Evolutionary conservation across 2,888 invertebrate species (phyloP).

Genomic region (Lepas anatifera): DNA sequence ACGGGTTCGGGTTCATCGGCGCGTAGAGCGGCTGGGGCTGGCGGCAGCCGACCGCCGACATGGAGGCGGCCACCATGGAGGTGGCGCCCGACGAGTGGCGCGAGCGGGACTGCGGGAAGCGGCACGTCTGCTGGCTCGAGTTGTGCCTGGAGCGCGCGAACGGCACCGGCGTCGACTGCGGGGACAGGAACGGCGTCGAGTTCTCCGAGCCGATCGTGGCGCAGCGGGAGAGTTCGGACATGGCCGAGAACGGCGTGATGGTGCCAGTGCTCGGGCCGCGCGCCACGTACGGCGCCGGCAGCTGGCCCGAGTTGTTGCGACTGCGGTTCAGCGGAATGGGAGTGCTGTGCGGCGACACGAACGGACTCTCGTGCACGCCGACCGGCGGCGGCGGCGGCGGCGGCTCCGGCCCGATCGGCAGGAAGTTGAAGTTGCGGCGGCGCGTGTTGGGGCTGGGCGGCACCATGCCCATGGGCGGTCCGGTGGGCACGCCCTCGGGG

Average conservation of each 20-base stretch:
- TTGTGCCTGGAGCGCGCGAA: conserved; percentile 31
- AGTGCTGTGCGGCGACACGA: conserved; percentile 67
- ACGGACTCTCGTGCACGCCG: conserved; percentile 61
- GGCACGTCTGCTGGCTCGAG: conserved; percentile 26
- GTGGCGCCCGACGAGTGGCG: conserved; percentile 20
- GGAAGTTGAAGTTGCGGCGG: conserved; percentile 68
- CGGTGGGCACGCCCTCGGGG: conserved; percentile 15
- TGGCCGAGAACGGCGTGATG: conserved; percentile 25
- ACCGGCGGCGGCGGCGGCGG: conserved; percentile 42
- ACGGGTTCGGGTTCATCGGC: conserved; percentile 23
- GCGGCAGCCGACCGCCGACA: conserved; percentile 22
- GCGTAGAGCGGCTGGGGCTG: conserved; percentile 22
- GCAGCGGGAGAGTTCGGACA: conserved; percentile 18
- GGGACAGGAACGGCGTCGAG: conserved; percentile 31
- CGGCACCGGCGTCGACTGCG: conserved; percentile 30
- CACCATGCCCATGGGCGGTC: conserved; percentile 33
- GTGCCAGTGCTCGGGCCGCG: conserved; percentile 21
- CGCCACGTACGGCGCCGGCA: conserved; percentile 25
- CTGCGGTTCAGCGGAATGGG: conserved; percentile 46
- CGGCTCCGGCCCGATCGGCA: conserved; percentile 63
- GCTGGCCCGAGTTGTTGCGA: conserved; percentile 41
- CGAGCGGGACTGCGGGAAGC: conserved; percentile 18
- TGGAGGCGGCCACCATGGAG: conserved; percentile 22
- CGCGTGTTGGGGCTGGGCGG: conserved; percentile 64
- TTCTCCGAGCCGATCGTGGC: conserved; percentile 27